These are phyloP conservation scores for Phaethon lepturus DNA, from an alignment of 2,113 vertebrate species.

Conservation along the genomic window DNA sequence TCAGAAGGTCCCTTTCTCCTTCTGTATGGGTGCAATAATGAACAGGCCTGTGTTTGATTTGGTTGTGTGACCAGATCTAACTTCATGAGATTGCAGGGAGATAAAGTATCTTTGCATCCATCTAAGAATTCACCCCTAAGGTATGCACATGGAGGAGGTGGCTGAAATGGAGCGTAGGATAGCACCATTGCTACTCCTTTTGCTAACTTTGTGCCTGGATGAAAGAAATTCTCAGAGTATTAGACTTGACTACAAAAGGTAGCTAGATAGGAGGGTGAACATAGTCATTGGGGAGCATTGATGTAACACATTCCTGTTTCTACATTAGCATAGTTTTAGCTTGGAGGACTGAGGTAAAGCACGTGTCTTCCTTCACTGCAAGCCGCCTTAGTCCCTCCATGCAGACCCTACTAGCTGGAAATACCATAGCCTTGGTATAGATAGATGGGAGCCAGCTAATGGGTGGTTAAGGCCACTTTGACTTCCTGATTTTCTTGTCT, in stretches of 20 bases:
- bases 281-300: rapidly evolving
- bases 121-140: background rate
- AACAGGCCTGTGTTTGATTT: background rate
- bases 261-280: background rate
- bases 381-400: background rate
- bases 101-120: background rate
- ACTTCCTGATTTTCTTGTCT: background rate
- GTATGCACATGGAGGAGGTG: background rate
- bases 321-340: background rate
- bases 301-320: background rate
- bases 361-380: background rate
- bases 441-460: background rate
- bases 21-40: background rate
- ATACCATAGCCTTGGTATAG: background rate
- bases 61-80: background rate
- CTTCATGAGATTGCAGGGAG: background rate
- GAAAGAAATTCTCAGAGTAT: background rate
- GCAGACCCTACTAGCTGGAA: background rate
- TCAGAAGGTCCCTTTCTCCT: background rate
- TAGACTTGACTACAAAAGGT: background rate
- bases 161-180: background rate
- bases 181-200: background rate
- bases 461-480: background rate
- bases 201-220: background rate
- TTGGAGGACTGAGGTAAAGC: background rate